Evolutionary conservation across 2,797 vertebrate species (phyloP), one percentile per base, ranked within the genome.

Genomic region (Bradypodion ventrale): DNA sequence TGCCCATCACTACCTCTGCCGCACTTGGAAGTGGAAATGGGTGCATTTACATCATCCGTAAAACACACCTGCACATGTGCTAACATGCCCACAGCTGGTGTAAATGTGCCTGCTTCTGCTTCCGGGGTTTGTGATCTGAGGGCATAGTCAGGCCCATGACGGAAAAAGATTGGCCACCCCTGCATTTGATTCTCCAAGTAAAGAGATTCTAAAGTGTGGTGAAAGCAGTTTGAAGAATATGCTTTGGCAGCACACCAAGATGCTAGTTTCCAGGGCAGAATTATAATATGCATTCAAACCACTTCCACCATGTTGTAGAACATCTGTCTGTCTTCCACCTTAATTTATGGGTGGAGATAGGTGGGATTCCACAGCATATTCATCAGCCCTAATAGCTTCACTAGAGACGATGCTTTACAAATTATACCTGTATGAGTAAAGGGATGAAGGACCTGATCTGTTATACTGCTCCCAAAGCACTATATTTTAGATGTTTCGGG

Each of bases 141-240:
- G n/a, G n/a, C n/a, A n/a, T n/a, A n/a, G n/a, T n/a, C n/a, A n/a
- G n/a, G n/a, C n/a, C n/a, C n/a, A n/a, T n/a, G n/a, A n/a, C n/a
- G n/a, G n/a, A n/a, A n/a, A n/a, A n/a, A n/a, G n/a, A n/a, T n/a
- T n/a, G n/a, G n/a, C n/a, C n/a, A n/a, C n/a, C n/a, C n/a, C n/a
- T n/a, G n/a, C n/a, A n/a, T n/a, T n/a, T n/a, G n/a, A n/a, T 25
- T 56, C 35, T 80, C 35, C 52, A 13, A 62, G 60, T 19, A 13
- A 79, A 79, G 29, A 56, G 29, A 46, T 40, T 84, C 10, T 49
- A 37, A 65, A 73, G 8, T 49, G 56, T 78, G 42, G 42, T 49
- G 12, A 42, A 73, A 49, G 44, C 40, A 60, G 44, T 79, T 72
- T 73, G 68, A 78, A 84, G 32, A 72, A 78, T 23, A 73, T 23